A percentile compares a stretch with the other conserved stretches of the same genome.
Evolutionary conservation across 2,113 vertebrate genomes (phyloP).

Genomic region (Myotis davidii): DNA sequence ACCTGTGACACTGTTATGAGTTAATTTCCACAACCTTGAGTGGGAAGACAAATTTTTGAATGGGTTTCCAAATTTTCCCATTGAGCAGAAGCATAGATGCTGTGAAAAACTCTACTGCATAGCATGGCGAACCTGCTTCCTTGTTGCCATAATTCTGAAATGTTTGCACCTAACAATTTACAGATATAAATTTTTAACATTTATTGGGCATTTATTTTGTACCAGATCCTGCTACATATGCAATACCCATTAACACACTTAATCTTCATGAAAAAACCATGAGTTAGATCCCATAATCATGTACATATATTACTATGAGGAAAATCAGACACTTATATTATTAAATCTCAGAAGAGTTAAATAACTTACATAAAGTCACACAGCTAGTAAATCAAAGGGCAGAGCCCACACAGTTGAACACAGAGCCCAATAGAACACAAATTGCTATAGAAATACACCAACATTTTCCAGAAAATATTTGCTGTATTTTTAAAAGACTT

Average conservation of each 20-base stretch:
- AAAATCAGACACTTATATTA: neutral
- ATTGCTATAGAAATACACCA: neutral
- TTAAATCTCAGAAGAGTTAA: neutral
- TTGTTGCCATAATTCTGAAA: neutral
- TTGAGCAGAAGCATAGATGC: neutral
- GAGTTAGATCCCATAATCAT: neutral
- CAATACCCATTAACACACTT: neutral
- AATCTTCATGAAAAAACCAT: neutral
- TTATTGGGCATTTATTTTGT: neutral
- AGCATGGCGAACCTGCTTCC: neutral
- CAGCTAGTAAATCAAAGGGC: neutral
- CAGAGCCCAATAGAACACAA: neutral
- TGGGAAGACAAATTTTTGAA: neutral
- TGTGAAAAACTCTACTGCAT: neutral
- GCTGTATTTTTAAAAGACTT: neutral
- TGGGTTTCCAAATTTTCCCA: neutral
- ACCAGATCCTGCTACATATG: neutral
- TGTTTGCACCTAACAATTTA: neutral
- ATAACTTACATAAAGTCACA: neutral
- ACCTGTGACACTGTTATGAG: neutral
- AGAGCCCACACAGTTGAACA: neutral
- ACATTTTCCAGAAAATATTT: neutral
- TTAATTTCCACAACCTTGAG: neutral
- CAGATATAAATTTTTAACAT: neutral
- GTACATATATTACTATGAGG: neutral